Evolutionary conservation across 2,113 vertebrate species (phyloP).

Genomic region (Meleagris gallopavo): DNA sequence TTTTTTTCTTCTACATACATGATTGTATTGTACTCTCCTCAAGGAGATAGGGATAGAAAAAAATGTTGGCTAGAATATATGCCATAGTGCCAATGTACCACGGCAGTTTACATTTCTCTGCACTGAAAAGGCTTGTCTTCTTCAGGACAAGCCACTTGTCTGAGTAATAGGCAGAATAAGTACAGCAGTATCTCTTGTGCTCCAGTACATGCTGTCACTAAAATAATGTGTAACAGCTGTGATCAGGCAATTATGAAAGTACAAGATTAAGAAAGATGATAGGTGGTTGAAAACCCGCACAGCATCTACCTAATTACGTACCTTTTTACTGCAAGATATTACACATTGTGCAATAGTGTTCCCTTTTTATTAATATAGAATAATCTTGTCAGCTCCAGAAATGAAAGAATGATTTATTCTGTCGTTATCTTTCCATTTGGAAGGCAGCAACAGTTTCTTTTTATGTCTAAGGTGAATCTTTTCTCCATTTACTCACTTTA

Average conservation of each 20-base stretch:
- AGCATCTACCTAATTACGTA: background rate
- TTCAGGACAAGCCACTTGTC: background rate
- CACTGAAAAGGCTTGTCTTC: background rate
- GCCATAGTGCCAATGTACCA: background rate
- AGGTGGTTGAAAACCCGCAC: background rate
- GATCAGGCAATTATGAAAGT: background rate
- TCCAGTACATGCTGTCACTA: background rate
- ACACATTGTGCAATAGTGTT: background rate
- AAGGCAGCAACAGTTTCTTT: background rate
- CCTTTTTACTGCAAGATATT: background rate
- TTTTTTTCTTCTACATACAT: conserved; percentile 39
- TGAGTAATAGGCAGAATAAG: background rate
- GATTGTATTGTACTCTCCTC: background rate
- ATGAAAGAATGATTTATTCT: background rate
- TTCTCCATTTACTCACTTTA: background rate
- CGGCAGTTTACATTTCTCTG: background rate
- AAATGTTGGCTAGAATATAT: accelerated
- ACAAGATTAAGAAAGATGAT: background rate
- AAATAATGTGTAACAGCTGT: background rate
- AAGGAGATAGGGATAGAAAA: background rate
- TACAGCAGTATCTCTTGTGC: background rate
- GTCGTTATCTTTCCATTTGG: background rate
- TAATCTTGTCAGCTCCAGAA: background rate
- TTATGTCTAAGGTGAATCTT: background rate
- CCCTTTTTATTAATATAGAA: background rate